Conservation (phyloP, 2,113 vertebrate genomes). For the Coptodon rendalli region DNA sequence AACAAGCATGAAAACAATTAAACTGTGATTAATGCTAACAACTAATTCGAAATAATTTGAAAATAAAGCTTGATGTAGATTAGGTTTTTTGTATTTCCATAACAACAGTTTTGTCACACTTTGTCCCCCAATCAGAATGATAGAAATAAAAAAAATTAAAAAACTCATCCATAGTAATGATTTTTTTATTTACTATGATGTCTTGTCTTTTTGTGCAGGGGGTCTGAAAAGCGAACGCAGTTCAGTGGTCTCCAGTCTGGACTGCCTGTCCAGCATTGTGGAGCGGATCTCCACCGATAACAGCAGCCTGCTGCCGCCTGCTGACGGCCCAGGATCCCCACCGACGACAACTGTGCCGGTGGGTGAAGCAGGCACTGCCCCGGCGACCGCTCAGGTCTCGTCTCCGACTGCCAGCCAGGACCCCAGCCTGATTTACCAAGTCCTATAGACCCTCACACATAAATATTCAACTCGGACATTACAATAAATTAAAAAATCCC, state of each 20-base stretch:
- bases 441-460: conserved; percentile 73
- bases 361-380: conserved; percentile 53
- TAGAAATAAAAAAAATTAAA: background rate
- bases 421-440: conserved; percentile 86
- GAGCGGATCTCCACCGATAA: conserved; percentile 93
- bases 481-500: background rate
- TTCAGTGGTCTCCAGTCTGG: conserved; percentile 88
- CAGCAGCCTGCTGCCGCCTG: conserved; percentile 68
- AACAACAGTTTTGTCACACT: background rate
- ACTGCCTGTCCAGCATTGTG: conserved; percentile 96
- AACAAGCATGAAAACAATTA: background rate
- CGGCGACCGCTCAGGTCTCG: conserved; percentile 60
- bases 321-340: conserved; percentile 69
- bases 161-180: background rate
- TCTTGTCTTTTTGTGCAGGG: background rate
- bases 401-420: conserved; percentile 67
- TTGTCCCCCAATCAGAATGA: background rate
- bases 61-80: background rate
- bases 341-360: conserved; percentile 5
- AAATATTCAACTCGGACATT: background rate
- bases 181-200: background rate
- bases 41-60: background rate
- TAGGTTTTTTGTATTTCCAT: background rate
- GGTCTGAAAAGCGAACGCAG: conserved; percentile 76
- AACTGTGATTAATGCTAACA: background rate